These are phyloP conservation scores for Hydrolagus colliei DNA, from an alignment of 2,797 vertebrate species.

Conservation along the genomic window DNA sequence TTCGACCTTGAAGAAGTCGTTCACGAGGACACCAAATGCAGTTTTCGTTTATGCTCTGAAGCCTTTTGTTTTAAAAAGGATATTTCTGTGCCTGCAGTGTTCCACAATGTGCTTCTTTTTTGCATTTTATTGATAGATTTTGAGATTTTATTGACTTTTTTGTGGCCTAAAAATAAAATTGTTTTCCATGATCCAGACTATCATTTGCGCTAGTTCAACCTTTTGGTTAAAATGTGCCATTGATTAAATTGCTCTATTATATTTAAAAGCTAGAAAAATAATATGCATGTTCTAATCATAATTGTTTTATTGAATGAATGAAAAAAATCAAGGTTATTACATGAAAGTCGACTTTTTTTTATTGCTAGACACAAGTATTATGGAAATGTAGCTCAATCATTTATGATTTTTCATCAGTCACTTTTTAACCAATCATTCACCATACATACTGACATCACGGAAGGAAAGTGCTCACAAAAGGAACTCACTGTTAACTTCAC, in stretches of 20 bases:
- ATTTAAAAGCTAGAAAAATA: not conserved
- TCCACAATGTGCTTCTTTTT: too few species aligned
- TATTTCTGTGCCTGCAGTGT: not conserved
- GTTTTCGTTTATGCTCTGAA: constrained; percentile 36
- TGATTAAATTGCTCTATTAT: not conserved
- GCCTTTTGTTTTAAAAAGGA: not conserved
- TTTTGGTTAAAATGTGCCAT: not conserved
- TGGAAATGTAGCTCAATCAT: not conserved
- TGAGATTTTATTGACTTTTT: too few species aligned
- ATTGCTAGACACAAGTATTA: not conserved
- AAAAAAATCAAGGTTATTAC: not conserved
- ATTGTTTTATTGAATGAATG: too few species aligned
- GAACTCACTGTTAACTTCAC: too few species aligned
- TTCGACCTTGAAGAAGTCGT: constrained; percentile 74
- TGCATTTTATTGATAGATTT: too few species aligned
- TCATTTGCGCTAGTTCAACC: not conserved
- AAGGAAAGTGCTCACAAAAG: not conserved
- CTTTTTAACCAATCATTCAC: not conserved
- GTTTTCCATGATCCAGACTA: too few species aligned
- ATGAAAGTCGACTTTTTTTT: too few species aligned
- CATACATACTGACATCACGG: not conserved
- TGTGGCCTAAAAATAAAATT: too few species aligned
- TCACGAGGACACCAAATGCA: constrained; percentile 59
- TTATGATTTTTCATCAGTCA: not conserved
- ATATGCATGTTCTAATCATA: too few species aligned